Evolutionary conservation across 1,140 invertebrate species (phyloP), one percentile per base, ranked within the genome.

Genomic region (Drosophila dunni): DNA sequence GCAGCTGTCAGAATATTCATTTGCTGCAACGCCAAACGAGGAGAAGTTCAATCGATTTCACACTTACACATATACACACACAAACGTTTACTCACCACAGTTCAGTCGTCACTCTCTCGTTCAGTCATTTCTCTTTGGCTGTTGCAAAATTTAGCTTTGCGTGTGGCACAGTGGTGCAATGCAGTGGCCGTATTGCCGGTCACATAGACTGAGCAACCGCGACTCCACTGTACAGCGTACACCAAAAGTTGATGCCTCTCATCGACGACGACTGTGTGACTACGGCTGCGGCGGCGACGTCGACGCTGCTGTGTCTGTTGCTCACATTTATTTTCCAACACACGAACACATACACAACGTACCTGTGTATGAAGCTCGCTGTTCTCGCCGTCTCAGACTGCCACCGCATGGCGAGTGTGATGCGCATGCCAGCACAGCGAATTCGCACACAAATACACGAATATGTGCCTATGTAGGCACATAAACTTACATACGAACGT

Each of bases 341-440:
- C 46, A 66, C 63, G 38, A 7, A 45, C 33, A 57, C 10, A 46
- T 33, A 38, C 11, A 38, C 34, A 64, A 34, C 50, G 29, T 8
- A 62, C 44, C 48, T 11, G 42, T 40, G 45, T 53, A 48, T 17
- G 29, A 24, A 50, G 54, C 40, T 53, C 46, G 36, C 36, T 17
- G 15, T 45, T 45, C 56, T 62, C 38, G 48, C 53, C 53, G 53
- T 34, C 15, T 20, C 8, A 11, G 11, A 3, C 45, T 29, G 34
- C 45, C 50, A 61, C 71, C 72, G 58, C 72, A 70, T 70, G 67
- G 58, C 53, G 60, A 70, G 60, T 70, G 53, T 64, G 68, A 78
- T 75, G 79, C 65, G 68, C 64, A 81, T 78, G 75, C 75, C 64
- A 78, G 71, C 65, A 81, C 69, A 81, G 71, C 71, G 71, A 74